phyloP scores from a whole-genome alignment of 2,888 invertebrate genomes.

The Luperina nickerlii region DNA sequence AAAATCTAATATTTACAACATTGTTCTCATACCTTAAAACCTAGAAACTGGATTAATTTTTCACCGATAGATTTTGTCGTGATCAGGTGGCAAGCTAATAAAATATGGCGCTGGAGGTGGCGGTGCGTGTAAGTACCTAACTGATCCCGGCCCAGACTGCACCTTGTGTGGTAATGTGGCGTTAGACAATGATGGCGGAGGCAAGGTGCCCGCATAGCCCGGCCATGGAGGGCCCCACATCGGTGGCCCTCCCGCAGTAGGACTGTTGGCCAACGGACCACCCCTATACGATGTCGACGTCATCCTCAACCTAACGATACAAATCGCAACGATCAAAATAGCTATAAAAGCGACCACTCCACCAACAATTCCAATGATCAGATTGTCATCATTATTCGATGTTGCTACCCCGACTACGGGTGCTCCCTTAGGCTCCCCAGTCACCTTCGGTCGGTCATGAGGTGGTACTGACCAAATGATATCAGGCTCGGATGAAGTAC shows the following conservation, averaged over 20 bases:
- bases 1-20: constrained; percentile 75
- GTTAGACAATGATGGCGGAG: constrained; percentile 90
- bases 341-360: constrained; percentile 97
- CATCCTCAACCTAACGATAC: constrained; percentile 95
- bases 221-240: constrained; percentile 90
- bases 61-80: constrained; percentile 92
- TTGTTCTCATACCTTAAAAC: constrained; percentile 48
- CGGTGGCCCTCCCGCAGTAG: constrained; percentile 91
- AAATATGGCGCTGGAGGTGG: constrained; percentile 92
- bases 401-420: constrained; percentile 90
- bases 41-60: constrained; percentile 41
- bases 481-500: constrained; percentile 94
- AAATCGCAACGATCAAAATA: constrained; percentile 96
- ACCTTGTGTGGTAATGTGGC: constrained; percentile 93
- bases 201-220: constrained; percentile 91
- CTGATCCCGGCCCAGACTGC: constrained; percentile 88
- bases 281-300: constrained; percentile 92
- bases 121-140: constrained; percentile 89
- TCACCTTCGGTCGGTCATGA: constrained; percentile 90
- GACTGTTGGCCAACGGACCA: constrained; percentile 92
- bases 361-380: constrained; percentile 98
- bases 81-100: constrained; percentile 91
- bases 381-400: constrained; percentile 95
- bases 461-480: constrained; percentile 97
- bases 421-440: constrained; percentile 91